Evolutionary conservation across 2,113 vertebrate species (phyloP), one percentile per base, ranked within the genome.

Genomic region (Loxodonta africana): DNA sequence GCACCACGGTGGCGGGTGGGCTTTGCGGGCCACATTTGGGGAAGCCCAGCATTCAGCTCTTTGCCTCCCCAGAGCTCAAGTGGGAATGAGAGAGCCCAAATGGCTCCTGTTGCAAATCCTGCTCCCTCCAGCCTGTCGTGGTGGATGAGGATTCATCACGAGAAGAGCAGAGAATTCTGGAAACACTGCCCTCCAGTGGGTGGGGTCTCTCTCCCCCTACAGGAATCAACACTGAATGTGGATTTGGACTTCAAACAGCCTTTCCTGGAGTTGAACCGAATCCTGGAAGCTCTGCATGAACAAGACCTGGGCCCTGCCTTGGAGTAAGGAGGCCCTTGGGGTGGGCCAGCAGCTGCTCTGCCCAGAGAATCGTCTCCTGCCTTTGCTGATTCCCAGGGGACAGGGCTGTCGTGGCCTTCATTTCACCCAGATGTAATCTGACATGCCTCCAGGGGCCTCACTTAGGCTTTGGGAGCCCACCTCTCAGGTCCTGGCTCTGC

Each of bases 181-280:
- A 71, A 77, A 90, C 60, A 23, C 8, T 86, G 10, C 71, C 20
- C 71, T 91, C 67, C 37, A 87, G 62, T 9, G 15, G 15, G 26
- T 92, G 37, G 73, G 76, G n/a, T 48, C 23, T 71, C 37, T 95
- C n/a, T 85, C 23, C 85, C 21, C 83, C 57, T 37, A 30, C 90
- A 99, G 99, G 99, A 99, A 96, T 99, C 99, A 9, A 99, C 99
- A 7, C 98, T 99, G 85, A 98, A 99, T 82, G 99, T 99, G 97
- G 99, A 99, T 95, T 98, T 99, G 99, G 99, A 99, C 97, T 99
- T 99, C 98, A 99, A 99, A 97, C 99, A 99, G 97, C 99, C 99
- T 71, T 99, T 99, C 96, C 97, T 99, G 93, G 99, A 99, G 97
- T 97, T 99, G 90, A 99, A 99, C 97, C 98, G 99, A 93, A 99